phyloP scores from a whole-genome alignment of 2,888 invertebrate species.

The Tachina lurida region DNA sequence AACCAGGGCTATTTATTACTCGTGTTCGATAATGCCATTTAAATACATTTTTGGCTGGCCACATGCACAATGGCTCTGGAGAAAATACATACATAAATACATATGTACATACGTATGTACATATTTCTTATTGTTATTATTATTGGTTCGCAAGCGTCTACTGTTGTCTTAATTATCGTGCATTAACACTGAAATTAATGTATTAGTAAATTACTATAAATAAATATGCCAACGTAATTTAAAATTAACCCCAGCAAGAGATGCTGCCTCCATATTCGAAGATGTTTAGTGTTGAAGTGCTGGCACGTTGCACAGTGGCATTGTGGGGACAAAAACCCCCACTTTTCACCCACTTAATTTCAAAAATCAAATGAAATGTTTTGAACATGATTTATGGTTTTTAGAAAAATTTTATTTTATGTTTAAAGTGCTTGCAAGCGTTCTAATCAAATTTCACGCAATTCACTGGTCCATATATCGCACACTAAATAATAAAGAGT shows the following conservation, averaged over 20 bases:
- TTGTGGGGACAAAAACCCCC: not conserved
- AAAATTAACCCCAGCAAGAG: not conserved
- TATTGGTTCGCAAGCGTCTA: constrained; percentile 62
- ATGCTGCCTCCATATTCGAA: not conserved
- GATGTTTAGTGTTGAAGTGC: not conserved
- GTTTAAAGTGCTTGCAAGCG: too few species aligned
- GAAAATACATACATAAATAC: constrained; percentile 22
- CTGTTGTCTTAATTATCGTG: constrained; percentile 37
- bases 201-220: constrained; percentile 6
- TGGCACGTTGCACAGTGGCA: too few species aligned
- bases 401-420: too few species aligned
- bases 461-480: too few species aligned
- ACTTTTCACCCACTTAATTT: too few species aligned
- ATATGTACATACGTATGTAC: not conserved
- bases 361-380: too few species aligned
- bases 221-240: not conserved
- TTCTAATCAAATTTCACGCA: too few species aligned
- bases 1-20: constrained; percentile 59
- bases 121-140: constrained; percentile 3
- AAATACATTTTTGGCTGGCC: constrained; percentile 39
- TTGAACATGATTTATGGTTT: too few species aligned
- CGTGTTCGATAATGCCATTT: constrained; percentile 48
- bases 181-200: constrained; percentile 16
- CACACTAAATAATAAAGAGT: too few species aligned
- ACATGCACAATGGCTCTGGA: constrained; percentile 11